Percentiles rank a stretch among this genome's conserved stretches.
phyloP scores from a whole-genome alignment of 2,113 vertebrate genomes.

The Cairina moschata region DNA sequence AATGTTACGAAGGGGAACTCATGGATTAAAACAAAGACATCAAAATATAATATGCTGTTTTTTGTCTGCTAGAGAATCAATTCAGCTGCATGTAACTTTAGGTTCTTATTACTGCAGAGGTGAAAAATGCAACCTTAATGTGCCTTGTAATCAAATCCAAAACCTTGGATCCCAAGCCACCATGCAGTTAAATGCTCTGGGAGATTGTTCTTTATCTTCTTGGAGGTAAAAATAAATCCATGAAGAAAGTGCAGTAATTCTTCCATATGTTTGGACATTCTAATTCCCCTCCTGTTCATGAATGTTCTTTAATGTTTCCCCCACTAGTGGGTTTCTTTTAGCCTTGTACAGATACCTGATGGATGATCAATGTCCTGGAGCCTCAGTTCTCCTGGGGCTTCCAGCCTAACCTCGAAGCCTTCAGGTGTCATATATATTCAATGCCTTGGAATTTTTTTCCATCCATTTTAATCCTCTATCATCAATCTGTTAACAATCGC shows the following conservation, averaged over 20 bases:
- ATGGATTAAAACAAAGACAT: constrained; percentile 38
- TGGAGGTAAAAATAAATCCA: constrained; percentile 42
- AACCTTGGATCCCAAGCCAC: not conserved
- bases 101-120: constrained; percentile 48
- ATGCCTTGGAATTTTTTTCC: constrained; percentile 35
- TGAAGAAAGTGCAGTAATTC: constrained; percentile 9
- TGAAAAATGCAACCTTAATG: constrained; percentile 54
- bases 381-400: constrained; percentile 26
- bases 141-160: constrained; percentile 41
- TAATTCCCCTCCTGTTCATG: not conserved
- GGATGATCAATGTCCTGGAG: not conserved
- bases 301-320: constrained; percentile 52
- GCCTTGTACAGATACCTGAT: constrained; percentile 22
- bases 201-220: constrained; percentile 27
- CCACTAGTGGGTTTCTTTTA: constrained; percentile 2
- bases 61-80: not conserved
- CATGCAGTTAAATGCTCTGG: not conserved
- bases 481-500: constrained; percentile 54
- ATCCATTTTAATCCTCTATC: constrained; percentile 50
- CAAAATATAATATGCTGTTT: not conserved
- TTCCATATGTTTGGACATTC: not conserved
- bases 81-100: not conserved
- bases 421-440: constrained; percentile 59
- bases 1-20: not conserved
- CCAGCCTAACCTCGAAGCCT: constrained; percentile 46